Base-by-base conservation (phyloP, 1,140 invertebrate species). In the Tetramorium parvispinum region DNA sequence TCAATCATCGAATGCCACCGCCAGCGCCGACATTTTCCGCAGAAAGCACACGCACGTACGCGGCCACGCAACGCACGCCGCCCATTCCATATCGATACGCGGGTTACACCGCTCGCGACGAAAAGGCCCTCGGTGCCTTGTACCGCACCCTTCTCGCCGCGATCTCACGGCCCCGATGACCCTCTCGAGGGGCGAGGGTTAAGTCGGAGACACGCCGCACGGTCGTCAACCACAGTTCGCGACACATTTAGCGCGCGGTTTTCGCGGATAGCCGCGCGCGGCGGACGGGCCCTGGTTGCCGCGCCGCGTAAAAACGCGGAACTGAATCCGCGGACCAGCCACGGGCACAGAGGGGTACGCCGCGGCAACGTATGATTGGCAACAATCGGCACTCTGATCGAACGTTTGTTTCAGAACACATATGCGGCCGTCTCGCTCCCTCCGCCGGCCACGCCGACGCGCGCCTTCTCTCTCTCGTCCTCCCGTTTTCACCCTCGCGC, bases 321-420 rank as follows among this genome's bases (percentile, higher is more conserved):
- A 94, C 94, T 94, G 94, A 94, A 92, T 93, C 89, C 91, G 92
- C 91, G 89, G 92, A 87, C 86, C 83, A 88, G 89, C 90, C 89
- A 90, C 89, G 89, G 83, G 73, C 89, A 93, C 91, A 92, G 93
- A 93, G 92, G 93, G 89, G 85, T 89, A 85, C 78, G 88, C 86
- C 88, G 93, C 91, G 92, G 93, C 91, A 93, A 93, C 92, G 94
- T 94, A 94, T 94, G 94, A 94, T 94, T 94, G 94, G 94, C 94
- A 94, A 94, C 94, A 94, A 94, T 94, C 94, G 94, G 93, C 93
- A 94, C 93, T 92, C 93, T 94, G 93, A 94, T 94, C 94, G 93
- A 94, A 94, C 93, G 93, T 94, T 94, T 94, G 93, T 94, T 94
- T 94, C 93, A 91, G 92, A 91, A 93, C 89, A 93, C 89, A 92